Evolutionary conservation across 2,113 vertebrate genomes (phyloP), one percentile per base, ranked within the genome.

Genomic region (Lanius collurio): DNA sequence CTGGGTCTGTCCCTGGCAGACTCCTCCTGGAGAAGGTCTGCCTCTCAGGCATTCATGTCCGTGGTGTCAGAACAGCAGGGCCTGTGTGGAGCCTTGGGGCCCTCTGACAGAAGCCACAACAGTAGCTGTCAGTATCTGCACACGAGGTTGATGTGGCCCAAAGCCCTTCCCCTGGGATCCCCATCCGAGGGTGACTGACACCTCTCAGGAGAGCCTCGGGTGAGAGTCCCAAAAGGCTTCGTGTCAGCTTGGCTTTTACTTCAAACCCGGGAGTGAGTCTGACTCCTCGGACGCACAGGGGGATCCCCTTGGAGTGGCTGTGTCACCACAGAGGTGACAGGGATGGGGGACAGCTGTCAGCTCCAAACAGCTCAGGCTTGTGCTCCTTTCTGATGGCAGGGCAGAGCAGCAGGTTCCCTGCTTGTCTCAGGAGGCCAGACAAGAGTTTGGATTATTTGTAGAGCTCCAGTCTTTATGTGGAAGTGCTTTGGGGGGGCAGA

Each of bases 1-100:
- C 30, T 59, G 39, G 22, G 8, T 74, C 46, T 67, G 16, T 46
- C 65, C 42, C 1, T 27, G 55, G 35, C n/a, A 81, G 11, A 70
- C 17, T 83, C 50, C 71, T 80, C 31, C 69, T 57, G 64, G 42
- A 19, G 52, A 4, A 74, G 63, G 18, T 49, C 55, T 69, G 30
- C 91, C 84, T 74, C 55, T 42, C 46, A n/a, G 39, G 33, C 1
- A 0, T 26, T 24, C 3, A 0, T 3, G 22, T 56, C 27, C 35
- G 0, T 4, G 5, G 49, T 59, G 64, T 55, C 46, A 33, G 49
- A 31, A 17, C 79, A 88, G 49, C 63, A 60, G 35, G 28, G 13
- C 22, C 41, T 41, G 6, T 49, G 30, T 23, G 74, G 44, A 75
- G 35, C 76, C 67, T 56, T 3, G 2, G n/a, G 83, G 24, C 44